Conservation (phyloP, 1,140 invertebrate genomes). For the Diorhabda elongata region DNA sequence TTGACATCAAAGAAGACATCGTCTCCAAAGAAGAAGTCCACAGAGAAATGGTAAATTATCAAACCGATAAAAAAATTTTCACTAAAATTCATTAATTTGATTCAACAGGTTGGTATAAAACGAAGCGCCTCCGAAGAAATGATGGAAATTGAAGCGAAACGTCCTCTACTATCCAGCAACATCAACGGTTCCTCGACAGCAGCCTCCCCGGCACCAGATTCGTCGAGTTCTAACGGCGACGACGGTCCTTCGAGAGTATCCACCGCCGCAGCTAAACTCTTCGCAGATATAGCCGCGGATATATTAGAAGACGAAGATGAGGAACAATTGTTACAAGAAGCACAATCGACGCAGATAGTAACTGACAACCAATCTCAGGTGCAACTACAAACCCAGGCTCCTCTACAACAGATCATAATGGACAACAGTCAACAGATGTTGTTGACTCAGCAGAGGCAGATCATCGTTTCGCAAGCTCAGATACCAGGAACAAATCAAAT, state of each 20-base stretch:
- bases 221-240: slow-evolving; percentile 50
- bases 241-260: slow-evolving; percentile 57
- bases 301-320: slow-evolving; percentile 66
- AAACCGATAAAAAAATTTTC: background rate
- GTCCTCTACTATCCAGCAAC: slow-evolving; percentile 43
- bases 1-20: slow-evolving; percentile 16
- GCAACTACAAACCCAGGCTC: slow-evolving; percentile 21
- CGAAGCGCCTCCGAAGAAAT: slow-evolving; percentile 45
- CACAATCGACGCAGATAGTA: slow-evolving; percentile 30
- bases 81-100: background rate
- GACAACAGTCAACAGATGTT: slow-evolving; percentile 41
- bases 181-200: slow-evolving; percentile 50
- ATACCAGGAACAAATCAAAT: slow-evolving; percentile 31
- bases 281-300: slow-evolving; percentile 65
- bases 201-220: slow-evolving; percentile 49
- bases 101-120: slow-evolving; percentile 41
- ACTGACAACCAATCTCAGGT: slow-evolving; percentile 10
- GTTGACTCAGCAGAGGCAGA: slow-evolving; percentile 41
- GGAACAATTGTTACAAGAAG: slow-evolving; percentile 49
- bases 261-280: slow-evolving; percentile 66
- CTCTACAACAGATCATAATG: slow-evolving; percentile 39
- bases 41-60: background rate
- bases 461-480: slow-evolving; percentile 45
- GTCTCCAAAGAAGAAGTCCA: slow-evolving; percentile 10
- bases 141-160: slow-evolving; percentile 50